These are phyloP conservation scores for Gastracanthus pulcherrimus DNA, from an alignment of 2,888 invertebrate genomes.

Conservation along the genomic window DNA sequence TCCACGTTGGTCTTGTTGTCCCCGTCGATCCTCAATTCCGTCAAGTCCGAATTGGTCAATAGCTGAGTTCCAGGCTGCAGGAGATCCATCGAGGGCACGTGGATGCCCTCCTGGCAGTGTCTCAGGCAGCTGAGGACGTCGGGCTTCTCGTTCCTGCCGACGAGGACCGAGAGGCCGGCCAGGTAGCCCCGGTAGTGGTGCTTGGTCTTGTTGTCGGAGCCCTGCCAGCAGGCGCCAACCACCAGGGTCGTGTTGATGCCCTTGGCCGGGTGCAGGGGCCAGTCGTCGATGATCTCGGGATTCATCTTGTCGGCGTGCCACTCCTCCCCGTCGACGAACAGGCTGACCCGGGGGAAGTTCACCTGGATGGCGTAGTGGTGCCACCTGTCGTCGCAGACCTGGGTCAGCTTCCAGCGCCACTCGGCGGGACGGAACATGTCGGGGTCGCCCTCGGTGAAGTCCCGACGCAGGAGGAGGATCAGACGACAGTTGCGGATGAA, in stretches of 20 bases:
- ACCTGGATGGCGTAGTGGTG: constrained; percentile 98
- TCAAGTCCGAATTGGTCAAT: constrained; percentile 86
- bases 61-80: constrained; percentile 89
- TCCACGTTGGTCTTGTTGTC: constrained; percentile 94
- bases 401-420: constrained; percentile 98
- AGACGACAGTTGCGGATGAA: constrained; percentile 98
- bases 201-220: constrained; percentile 93
- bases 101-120: constrained; percentile 85
- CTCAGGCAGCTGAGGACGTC: constrained; percentile 88
- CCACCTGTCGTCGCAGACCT: constrained; percentile 99
- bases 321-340: constrained; percentile 92
- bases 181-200: constrained; percentile 94
- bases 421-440: constrained; percentile 98
- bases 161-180: constrained; percentile 89
- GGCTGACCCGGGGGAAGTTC: constrained; percentile 92
- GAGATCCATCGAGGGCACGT: constrained; percentile 86
- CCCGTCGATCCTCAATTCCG: constrained; percentile 94
- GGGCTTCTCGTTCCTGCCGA: constrained; percentile 86
- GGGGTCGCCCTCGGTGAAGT: constrained; percentile 94
- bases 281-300: constrained; percentile 99
- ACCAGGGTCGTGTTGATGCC: constrained; percentile 95
- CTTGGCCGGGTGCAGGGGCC: constrained; percentile 98
- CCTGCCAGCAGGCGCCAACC: constrained; percentile 99
- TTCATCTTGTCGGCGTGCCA: constrained; percentile 84
- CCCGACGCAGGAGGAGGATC: constrained; percentile 92